Evolutionary conservation across 2,888 invertebrate species (phyloP), one percentile per base, ranked within the genome.

Genomic region (Prosopocoilus inquinatus): DNA sequence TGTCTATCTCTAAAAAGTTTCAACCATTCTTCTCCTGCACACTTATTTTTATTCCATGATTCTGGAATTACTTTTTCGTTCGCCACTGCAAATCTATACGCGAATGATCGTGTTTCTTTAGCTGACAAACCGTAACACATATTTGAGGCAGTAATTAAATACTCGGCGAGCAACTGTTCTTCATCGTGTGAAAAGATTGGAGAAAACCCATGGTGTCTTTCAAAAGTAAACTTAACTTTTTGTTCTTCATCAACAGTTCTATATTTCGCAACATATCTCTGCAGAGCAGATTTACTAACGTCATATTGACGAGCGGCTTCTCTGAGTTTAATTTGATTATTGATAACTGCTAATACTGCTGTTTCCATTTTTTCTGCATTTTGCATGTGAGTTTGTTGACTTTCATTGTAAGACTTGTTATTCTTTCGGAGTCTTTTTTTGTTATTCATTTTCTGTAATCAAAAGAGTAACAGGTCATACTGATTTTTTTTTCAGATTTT

Each of bases 51-150:
- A 34, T 53, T 38, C 63, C 63, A 64, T 28, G n/a, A 47, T 32
- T 50, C 20, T 15, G 61, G 61, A 47, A 59, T 54, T 39, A 56
- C 52, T 47, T 53, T 61, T 39, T 55, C 39, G 51, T 62, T 58
- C 41, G 60, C 57, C 51, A 63, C 57, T 53, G 57, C 57, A 55
- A 58, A 52, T 43, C 41, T 32, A 33, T 48, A 58, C 3, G 52
- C 55, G 7, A 52, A 43, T 39, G 11, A 55, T 33, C 57, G 50
- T 28, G 44, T 34, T n/a, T n/a, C n/a, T n/a, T n/a, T n/a, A n/a
- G n/a, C n/a, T n/a, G n/a, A n/a, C n/a, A n/a, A n/a, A n/a, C n/a
- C n/a, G n/a, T n/a, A n/a, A n/a, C n/a, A n/a, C n/a, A n/a, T n/a
- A n/a, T n/a, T n/a, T n/a, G n/a, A 38, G 49, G 45, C 4, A 38